A percentile compares a stretch with the other conserved stretches of the same genome.
phyloP scores from a whole-genome alignment of 2,888 invertebrate genomes.

The Pollenia angustigena region DNA sequence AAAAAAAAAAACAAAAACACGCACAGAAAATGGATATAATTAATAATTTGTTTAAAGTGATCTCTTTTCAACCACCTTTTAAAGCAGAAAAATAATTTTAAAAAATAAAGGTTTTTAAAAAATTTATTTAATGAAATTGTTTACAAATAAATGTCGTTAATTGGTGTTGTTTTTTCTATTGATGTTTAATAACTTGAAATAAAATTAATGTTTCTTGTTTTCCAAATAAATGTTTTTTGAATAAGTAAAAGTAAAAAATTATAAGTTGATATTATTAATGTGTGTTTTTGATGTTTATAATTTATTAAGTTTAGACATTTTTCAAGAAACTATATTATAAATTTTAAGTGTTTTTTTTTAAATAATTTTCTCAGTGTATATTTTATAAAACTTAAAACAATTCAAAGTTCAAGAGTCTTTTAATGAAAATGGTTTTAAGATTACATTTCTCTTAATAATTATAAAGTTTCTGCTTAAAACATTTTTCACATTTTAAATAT shows the following conservation, averaged over 20 bases:
- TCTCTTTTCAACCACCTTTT: not conserved
- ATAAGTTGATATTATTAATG: not conserved
- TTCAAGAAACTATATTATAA: not conserved
- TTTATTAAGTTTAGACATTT: not conserved
- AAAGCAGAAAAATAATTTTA: slow-evolving; percentile 12
- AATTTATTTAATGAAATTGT: not conserved
- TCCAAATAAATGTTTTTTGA: not conserved
- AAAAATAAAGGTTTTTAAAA: slow-evolving; percentile 42
- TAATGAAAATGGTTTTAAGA: not conserved
- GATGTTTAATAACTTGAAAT: not conserved
- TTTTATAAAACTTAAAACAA: not conserved
- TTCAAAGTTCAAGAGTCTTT: slow-evolving; percentile 45
- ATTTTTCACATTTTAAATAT: too few relatives aligned
- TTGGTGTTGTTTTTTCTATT: slow-evolving; percentile 57
- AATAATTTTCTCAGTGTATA: not conserved
- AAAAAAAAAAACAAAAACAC: not conserved
- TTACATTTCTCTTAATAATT: not conserved
- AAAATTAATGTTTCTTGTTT: not conserved
- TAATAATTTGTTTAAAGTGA: slow-evolving; percentile 3
- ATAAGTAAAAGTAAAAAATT: slow-evolving; percentile 3
- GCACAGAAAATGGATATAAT: slow-evolving; percentile 19
- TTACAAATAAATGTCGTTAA: not conserved
- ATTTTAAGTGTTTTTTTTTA: slow-evolving; percentile 9
- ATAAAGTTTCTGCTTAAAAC: too few relatives aligned
- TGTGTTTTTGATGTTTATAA: slow-evolving; percentile 13